These are phyloP conservation scores for Stenodera caucasica DNA, from an alignment of 2,888 invertebrate species.

Conservation along the genomic window DNA sequence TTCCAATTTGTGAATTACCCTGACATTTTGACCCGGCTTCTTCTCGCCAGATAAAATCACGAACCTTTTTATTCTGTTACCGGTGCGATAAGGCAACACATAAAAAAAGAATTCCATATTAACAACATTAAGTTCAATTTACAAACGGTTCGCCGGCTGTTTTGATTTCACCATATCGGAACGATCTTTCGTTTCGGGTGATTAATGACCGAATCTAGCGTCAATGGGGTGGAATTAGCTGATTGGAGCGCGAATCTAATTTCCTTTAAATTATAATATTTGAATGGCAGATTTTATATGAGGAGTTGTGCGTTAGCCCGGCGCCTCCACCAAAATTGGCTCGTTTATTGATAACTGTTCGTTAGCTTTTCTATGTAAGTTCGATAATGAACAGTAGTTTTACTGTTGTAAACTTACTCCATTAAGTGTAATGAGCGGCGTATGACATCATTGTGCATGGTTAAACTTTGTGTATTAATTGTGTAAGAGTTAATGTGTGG, in stretches of 20 bases:
- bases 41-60: conserved; percentile 20
- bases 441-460: conserved; percentile 12
- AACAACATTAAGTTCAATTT: not conserved
- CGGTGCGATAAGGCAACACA: not conserved
- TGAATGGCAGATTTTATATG: too few species aligned
- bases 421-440: conserved; percentile 19
- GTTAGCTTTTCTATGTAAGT: conserved; percentile 8
- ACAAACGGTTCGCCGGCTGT: not conserved
- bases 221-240: too few species aligned
- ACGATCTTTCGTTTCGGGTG: too few species aligned
- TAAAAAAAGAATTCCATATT: not conserved
- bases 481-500: conserved; percentile 6
- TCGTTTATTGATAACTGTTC: conserved; percentile 3
- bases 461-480: conserved; percentile 14
- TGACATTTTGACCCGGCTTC: conserved; percentile 27
- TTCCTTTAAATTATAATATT: too few species aligned
- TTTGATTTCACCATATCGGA: not conserved
- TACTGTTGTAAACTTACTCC: conserved; percentile 15
- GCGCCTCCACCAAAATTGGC: conserved; percentile 20
- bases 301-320: not conserved
- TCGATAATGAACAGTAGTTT: conserved; percentile 11
- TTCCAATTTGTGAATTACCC: conserved; percentile 45
- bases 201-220: too few species aligned
- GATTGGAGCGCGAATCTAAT: too few species aligned
- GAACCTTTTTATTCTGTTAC: conserved; percentile 18